These are phyloP conservation scores for Hydropsyche betteni DNA, from an alignment of 2,888 invertebrate genomes.

Conservation along the genomic window DNA sequence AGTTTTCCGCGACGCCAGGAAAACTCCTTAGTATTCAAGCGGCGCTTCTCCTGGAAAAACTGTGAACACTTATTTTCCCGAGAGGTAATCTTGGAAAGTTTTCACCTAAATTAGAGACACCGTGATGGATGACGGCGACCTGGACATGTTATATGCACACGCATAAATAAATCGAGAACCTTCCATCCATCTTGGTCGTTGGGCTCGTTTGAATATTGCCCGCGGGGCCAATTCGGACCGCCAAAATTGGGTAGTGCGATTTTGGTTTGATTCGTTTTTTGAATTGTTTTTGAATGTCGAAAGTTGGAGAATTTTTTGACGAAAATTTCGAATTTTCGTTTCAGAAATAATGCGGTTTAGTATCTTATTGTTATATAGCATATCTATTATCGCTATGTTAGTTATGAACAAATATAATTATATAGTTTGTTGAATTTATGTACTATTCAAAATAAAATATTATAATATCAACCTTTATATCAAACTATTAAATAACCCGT, in stretches of 20 bases:
- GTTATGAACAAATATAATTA: no score
- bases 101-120: conserved; percentile 25
- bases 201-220: neutral
- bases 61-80: conserved; percentile 29
- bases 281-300: neutral
- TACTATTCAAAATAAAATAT: no score
- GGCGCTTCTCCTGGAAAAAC: conserved; percentile 4
- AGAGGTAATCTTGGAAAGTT: conserved; percentile 31
- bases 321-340: neutral
- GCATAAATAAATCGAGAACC: conserved; percentile 17
- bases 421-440: no score
- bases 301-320: neutral
- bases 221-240: neutral
- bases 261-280: neutral
- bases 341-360: no score
- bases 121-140: conserved; percentile 17
- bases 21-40: conserved; percentile 17
- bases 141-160: neutral
- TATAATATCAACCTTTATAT: no score
- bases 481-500: no score
- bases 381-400: no score
- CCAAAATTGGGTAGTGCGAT: neutral
- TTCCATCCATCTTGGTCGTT: neutral
- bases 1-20: neutral
- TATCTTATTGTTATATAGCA: no score